phyloP scores from a whole-genome alignment of 2,113 vertebrate species.

The Pipa parva region DNA sequence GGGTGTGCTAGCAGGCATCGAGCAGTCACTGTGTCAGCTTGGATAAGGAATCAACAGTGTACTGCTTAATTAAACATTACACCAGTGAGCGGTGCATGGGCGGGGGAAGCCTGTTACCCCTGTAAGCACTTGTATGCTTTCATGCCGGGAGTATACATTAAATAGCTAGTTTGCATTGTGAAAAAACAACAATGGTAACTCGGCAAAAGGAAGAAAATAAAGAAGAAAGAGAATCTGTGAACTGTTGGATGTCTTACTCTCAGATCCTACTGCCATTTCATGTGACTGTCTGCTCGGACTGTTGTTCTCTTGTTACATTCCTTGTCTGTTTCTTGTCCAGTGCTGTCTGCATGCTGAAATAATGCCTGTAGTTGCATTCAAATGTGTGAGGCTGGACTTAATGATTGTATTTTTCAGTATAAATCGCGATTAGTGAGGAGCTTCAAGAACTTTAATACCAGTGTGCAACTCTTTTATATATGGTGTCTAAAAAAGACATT shows the following conservation, averaged over 20 bases:
- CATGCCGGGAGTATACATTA: too few relatives aligned
- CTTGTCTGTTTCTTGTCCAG: conserved; percentile 85
- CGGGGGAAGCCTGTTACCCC: conserved; percentile 30
- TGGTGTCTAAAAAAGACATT: too few relatives aligned
- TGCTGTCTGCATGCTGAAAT: conserved; percentile 75
- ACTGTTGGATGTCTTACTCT: conserved; percentile 38
- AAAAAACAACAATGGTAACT: conserved; percentile 10
- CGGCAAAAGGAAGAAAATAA: background rate
- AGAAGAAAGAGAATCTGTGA: conserved; percentile 41
- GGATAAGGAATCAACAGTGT: conserved; percentile 43
- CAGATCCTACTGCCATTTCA: conserved; percentile 40
- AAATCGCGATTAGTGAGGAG: too few relatives aligned
- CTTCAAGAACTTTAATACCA: too few relatives aligned
- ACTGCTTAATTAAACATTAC: conserved; percentile 38
- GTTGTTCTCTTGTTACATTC: conserved; percentile 55
- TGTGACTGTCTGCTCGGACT: conserved; percentile 61
- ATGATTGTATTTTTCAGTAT: conserved; percentile 54
- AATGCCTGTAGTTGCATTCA: conserved; percentile 62
- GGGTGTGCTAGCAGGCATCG: conserved; percentile 42
- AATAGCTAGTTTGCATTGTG: too few relatives aligned
- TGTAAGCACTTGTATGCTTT: conserved; percentile 24
- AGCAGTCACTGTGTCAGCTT: conserved; percentile 32
- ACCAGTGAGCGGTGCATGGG: conserved; percentile 45
- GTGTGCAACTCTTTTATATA: too few relatives aligned
- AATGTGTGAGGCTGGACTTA: conserved; percentile 56